Base-by-base conservation (phyloP, 2,797 vertebrate genomes). In the Enteromius anoplus region DNA sequence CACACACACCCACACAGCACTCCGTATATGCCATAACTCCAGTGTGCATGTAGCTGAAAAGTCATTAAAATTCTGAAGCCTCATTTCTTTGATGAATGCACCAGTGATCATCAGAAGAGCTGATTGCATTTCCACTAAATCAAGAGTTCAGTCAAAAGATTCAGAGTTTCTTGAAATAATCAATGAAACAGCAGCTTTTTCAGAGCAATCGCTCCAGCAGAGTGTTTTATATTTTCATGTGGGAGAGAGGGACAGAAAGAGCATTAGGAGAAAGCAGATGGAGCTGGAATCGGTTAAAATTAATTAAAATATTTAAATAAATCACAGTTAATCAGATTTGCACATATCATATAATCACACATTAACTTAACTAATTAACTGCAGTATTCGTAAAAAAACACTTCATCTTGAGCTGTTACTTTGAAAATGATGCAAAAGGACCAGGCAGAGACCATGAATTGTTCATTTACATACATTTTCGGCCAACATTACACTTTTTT, bases 21-120 rank as follows among this genome's bases (percentile, higher is more conserved):
- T 23, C 5, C 2, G 3, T 29, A 34, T 65, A 37, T 42, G 23
- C 7, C 23, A 71, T 5, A 49, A 71, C 45, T 49, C 69, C 15
- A 69, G 69, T 29, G 70, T 32, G 26, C 47, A 70, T 8, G n/a
- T 26, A 73, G 47, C 29, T 73, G 49, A 55, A 55, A 55, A 55
- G 49, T 75, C 71, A 75, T 55, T 75, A 37, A n/a, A 75, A 73
- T 37, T 73, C 49, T 73, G 71, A 73, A 37, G 71, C 71, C 49
- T 73, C 71, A 32, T 73, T 73, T 55, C 49, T 55, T 55, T 75
- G 71, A 75, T 37, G 49, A 75, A 75, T 37, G 49, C 71, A 55
- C 32, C 71, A 55, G 29, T 55, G 49, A 75, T 75, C 11, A 55
- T 75, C 49, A 75, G 49, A 55, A 53, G 49, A 53, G 49, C 71